phyloP scores from a whole-genome alignment of 2,797 vertebrate genomes.

The Gymnoscopelus braueri region DNA sequence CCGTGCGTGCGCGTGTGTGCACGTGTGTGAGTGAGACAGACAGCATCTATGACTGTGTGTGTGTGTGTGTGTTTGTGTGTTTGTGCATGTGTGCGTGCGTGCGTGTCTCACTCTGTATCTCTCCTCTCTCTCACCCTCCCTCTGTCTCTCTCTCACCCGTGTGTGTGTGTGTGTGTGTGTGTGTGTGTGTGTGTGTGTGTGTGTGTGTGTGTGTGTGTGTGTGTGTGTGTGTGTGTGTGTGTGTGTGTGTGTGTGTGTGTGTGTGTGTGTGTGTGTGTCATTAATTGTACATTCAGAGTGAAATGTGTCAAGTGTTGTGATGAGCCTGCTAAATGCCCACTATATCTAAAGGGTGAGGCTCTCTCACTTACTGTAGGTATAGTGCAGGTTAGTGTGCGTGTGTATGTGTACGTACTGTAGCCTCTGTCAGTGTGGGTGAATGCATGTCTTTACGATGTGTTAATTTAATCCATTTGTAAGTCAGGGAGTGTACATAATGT shows the following conservation, averaged over 20 bases:
- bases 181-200: background rate
- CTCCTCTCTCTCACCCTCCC: background rate
- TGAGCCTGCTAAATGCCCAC: slow-evolving; percentile 64
- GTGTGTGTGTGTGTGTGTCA: background rate
- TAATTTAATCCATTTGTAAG: background rate
- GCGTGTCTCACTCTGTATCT: slow-evolving; percentile 6
- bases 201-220: slow-evolving; percentile 12
- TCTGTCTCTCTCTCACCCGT: background rate
- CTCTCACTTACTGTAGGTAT: no score
- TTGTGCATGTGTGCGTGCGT: slow-evolving; percentile 1
- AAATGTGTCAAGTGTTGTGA: slow-evolving; percentile 70
- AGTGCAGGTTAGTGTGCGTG: background rate
- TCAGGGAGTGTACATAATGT: no score
- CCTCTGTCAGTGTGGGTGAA: background rate
- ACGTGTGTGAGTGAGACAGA: no score
- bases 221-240: slow-evolving; percentile 11
- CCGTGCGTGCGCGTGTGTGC: background rate
- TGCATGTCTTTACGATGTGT: background rate
- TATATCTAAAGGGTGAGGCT: slow-evolving; percentile 31
- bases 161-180: background rate
- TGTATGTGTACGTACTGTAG: background rate
- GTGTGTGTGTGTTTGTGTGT: no score
- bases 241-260: slow-evolving; percentile 1
- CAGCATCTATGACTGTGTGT: no score
- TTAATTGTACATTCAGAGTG: slow-evolving; percentile 53